Base-by-base conservation (phyloP, 2,888 invertebrate species). In the Sesamia inferens region DNA sequence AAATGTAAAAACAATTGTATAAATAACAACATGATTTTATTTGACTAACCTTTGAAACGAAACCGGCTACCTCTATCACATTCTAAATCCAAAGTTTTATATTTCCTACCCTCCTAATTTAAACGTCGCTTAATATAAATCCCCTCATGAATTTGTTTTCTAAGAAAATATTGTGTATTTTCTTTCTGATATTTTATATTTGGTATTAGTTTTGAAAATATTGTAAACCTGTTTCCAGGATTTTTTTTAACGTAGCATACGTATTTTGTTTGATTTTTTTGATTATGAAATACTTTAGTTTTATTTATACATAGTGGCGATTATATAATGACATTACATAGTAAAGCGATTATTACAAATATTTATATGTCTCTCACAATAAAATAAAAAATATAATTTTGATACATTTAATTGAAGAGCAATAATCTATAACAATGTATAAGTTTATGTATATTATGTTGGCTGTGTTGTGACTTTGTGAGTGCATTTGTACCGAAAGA, bases 41-140 rank as follows among this genome's bases (percentile, higher is more conserved):
- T 54, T 47, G 6, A 2, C 4, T 14, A 16, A 16, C 22, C 8
- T 24, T 24, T 24, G 5, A 19, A 68, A 16, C 2, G 31, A 14
- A 11, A 0, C 22, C 14, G 1, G 83, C 39, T 68, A 11, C 58
- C 14, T 83, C 83, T 84, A 79, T 5, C 16, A 61, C 11, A 55
- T 86, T 86, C 55, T 10, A 39, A 74, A 55, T 13, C 0, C 75
- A 22, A 67, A 62, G 61, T 70, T 70, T 74, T 77, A 81, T 85
- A 81, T 79, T 80, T 82, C 77, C 75, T 84, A 74, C 87, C 87
- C 86, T 85, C 82, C 85, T 88, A 88, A 88, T 88, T 88, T 88
- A 88, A 88, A 87, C 88, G 88, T 82, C 86, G 87, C 85, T 88
- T 88, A 88, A 88, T 88, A 85, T 81, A 87, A 88, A 88, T 88